Conservation (phyloP, 1,140 invertebrate genomes). For the Asbolus verrucosus region DNA sequence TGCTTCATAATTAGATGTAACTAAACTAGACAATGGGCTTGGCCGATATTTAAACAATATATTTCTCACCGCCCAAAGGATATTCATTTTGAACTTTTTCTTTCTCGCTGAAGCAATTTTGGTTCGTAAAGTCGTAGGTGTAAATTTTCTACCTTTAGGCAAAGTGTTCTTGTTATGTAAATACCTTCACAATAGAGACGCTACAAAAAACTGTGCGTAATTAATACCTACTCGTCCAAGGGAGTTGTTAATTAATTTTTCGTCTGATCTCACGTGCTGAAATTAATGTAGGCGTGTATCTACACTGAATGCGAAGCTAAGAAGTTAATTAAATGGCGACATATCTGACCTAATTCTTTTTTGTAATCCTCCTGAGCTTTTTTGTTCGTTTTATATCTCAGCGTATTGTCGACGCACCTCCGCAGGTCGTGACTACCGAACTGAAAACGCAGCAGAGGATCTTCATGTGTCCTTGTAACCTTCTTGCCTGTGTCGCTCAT, state of each 20-base stretch:
- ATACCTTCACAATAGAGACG: background rate
- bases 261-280: background rate
- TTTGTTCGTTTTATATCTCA: conserved; percentile 67
- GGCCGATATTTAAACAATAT: background rate
- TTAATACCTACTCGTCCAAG: no score
- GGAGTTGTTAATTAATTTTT: conserved; percentile 4
- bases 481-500: conserved; percentile 63
- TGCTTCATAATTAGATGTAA: no score
- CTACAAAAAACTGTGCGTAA: no score
- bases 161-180: background rate
- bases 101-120: conserved; percentile 16
- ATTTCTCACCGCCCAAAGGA: conserved; percentile 4
- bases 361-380: conserved; percentile 67
- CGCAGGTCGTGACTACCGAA: conserved; percentile 65
- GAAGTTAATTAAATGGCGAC: conserved; percentile 23
- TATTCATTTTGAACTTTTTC: conserved; percentile 10
- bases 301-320: no score
- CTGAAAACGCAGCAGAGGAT: conserved; percentile 67
- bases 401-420: conserved; percentile 68
- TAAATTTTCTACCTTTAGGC: conserved; percentile 19
- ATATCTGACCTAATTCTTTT: conserved; percentile 66
- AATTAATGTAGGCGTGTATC: conserved; percentile 2
- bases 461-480: conserved; percentile 66
- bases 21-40: background rate
- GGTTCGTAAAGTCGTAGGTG: conserved; percentile 9